A percentile compares a stretch with the other conserved stretches of the same genome.
These are phyloP conservation scores for Elysia crispata DNA, from an alignment of 2,888 invertebrate species.

Conservation along the genomic window DNA sequence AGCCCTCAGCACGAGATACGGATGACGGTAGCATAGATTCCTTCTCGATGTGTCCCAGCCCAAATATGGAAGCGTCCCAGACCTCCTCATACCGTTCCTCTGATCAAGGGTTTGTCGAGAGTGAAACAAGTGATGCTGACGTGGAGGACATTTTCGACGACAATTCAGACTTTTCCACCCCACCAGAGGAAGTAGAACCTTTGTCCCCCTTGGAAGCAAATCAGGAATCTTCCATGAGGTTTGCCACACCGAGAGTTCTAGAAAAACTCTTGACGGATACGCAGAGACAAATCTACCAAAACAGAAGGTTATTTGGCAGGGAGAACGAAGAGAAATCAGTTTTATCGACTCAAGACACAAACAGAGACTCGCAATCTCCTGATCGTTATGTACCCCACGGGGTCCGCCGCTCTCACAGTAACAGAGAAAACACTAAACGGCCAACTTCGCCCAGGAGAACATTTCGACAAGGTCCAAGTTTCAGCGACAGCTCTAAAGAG, in stretches of 20 bases:
- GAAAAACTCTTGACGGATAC: not conserved
- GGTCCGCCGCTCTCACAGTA: constrained; percentile 35
- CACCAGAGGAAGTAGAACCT: constrained; percentile 46
- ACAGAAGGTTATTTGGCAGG: not conserved
- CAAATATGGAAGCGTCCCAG: constrained; percentile 14
- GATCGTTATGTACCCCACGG: constrained; percentile 33
- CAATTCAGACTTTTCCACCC: constrained; percentile 48
- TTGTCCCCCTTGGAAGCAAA: not conserved
- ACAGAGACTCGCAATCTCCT: not conserved
- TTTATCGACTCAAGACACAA: not conserved
- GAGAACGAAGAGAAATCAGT: not conserved
- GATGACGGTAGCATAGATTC: constrained; percentile 12
- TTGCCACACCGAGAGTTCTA: not conserved
- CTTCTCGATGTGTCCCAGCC: constrained; percentile 35
- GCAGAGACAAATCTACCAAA: not conserved
- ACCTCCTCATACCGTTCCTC: constrained; percentile 41
- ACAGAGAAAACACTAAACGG: not conserved
- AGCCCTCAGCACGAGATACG: not conserved
- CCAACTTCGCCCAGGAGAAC: too few relatives aligned
- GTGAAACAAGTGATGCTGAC: not conserved
- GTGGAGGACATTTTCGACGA: constrained; percentile 43
- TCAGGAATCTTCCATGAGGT: not conserved
- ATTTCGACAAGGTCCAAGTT: not conserved
- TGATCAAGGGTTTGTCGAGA: constrained; percentile 41
- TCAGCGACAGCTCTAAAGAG: not conserved